Base-by-base conservation (phyloP, 2,113 vertebrate species). In the Elachura formosa region DNA sequence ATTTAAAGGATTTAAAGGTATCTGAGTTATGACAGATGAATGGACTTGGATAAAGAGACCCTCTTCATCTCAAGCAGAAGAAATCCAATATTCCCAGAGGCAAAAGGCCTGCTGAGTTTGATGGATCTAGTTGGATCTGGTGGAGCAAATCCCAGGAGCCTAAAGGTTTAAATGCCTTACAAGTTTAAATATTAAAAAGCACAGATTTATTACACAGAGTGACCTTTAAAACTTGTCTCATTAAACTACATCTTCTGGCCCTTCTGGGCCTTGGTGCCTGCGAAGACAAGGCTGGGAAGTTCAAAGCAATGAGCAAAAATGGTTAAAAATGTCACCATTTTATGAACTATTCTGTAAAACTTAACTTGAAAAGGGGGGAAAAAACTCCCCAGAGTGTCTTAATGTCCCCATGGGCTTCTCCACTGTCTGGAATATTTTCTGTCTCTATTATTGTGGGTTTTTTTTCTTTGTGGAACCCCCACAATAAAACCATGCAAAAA, bases 171-270 rank as follows among this genome's bases (percentile, higher is more conserved):
- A 96, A 97, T 95, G 95, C 93, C 96, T 96, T 86, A 67, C 69
- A 96, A 97, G 94, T 95, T 97, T 94, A 94, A 97, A 95, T 93
- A 97, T 94, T 92, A 94, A 95, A 97, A 95, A 93, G 73, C 77
- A 54, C n/a, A 86, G 94, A 93, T 97, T 97, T 97, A 97, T 96
- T 97, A 97, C 93, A 90, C 51, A 36, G 89, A 76, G 69, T 96
- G 96, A 97, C 97, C 97, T 97, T 97, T 97, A 97, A 96, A 95
- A 96, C 94, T 88, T 97, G 97, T 96, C 97, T 97, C 96, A 96
- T 97, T 96, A 96, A 95, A 94, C 89, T 93, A 95, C 94, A 87
- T 96, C 96, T 97, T 48, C 93, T 92, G 93, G 84, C 89, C 94
- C 96, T 96, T 97, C 95, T 96, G 96, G 95, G 94, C 94, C 82